Conservation (phyloP, 2,113 vertebrate genomes). For the Phaethon lepturus region DNA sequence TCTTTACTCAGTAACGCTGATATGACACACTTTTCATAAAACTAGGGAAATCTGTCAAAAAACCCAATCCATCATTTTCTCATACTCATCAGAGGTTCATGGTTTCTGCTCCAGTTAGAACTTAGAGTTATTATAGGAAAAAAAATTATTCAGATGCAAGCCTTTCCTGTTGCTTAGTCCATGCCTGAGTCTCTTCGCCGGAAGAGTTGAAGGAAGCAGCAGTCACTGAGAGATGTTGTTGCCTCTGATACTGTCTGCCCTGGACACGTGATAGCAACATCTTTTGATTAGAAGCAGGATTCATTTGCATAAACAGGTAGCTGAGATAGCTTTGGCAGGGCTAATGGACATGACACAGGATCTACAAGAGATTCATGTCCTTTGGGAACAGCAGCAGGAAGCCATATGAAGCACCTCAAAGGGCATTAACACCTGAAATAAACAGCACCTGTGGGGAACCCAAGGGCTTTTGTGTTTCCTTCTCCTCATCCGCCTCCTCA, state of each 20-base stretch:
- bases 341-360: neutral
- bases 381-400: neutral
- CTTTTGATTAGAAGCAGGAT: neutral
- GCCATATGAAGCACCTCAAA: neutral
- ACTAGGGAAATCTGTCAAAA: neutral
- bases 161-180: neutral
- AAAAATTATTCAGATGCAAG: neutral
- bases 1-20: neutral
- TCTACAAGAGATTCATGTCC: neutral
- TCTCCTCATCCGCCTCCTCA: neutral
- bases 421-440: neutral
- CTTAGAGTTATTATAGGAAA: neutral
- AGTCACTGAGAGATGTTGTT: neutral
- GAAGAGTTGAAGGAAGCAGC: neutral
- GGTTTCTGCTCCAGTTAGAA: neutral
- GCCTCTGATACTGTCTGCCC: neutral
- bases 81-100: rapidly evolving
- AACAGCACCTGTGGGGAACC: neutral
- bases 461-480: neutral
- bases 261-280: neutral
- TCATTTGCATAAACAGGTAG: neutral
- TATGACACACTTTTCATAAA: neutral
- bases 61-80: neutral
- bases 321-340: neutral
- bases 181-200: neutral